A percentile compares a stretch with the other conserved stretches of the same genome.
Conservation (phyloP, 2,888 invertebrate species). For the Dichetophora obliterata region DNA sequence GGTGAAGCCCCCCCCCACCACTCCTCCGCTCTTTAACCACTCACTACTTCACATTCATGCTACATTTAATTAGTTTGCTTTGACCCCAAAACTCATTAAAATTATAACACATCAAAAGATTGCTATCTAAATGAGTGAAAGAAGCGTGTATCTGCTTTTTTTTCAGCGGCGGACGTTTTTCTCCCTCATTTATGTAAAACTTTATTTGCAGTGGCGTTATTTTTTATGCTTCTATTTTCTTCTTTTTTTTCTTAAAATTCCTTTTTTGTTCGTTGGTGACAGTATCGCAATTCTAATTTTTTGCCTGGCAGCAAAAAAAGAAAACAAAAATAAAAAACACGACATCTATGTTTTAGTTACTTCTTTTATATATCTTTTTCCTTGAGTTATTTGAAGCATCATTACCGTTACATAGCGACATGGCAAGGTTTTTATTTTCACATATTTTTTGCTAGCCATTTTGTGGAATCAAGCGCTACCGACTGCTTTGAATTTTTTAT, state of each 20-base stretch:
- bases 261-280: not conserved
- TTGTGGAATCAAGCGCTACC: too few species aligned
- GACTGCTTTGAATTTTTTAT: not conserved
- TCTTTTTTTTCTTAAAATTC: not conserved
- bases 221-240: not conserved
- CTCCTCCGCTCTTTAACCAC: not conserved
- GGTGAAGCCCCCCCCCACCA: not conserved
- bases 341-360: constrained; percentile 1
- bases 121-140: constrained; percentile 29
- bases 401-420: too few species aligned
- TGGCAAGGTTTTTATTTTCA: too few species aligned
- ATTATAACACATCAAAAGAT: constrained; percentile 41
- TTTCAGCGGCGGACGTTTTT: not conserved
- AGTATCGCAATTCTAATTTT: constrained; percentile 21
- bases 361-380: too few species aligned
- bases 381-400: too few species aligned
- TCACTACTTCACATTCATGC: not conserved
- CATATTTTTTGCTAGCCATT: too few species aligned
- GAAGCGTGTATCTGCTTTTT: constrained; percentile 4
- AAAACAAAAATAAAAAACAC: not conserved
- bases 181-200: constrained; percentile 7
- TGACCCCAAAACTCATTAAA: constrained; percentile 39
- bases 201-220: not conserved
- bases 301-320: not conserved
- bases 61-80: constrained; percentile 38